Evolutionary conservation across 2,888 invertebrate species (phyloP), one percentile per base, ranked within the genome.

Genomic region (Pristionchus maxplancki): DNA sequence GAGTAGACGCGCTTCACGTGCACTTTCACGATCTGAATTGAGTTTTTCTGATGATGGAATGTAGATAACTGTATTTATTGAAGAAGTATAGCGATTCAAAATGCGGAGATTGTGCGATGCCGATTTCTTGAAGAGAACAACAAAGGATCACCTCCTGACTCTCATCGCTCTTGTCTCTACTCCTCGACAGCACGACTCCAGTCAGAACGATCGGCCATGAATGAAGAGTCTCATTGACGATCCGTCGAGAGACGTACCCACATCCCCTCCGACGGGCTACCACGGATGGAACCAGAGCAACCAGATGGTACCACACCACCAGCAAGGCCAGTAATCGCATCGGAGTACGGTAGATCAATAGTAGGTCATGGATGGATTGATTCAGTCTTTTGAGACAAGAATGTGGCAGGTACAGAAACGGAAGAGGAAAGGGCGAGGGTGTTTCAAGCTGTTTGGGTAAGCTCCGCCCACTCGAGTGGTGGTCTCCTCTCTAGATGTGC

Each of bases 401-500:
- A 28, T 44, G 44, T 40, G 78, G 50, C 34, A 83, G 81, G 53
- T 50, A 53, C 34, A 83, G 82, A 53, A 53, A 34, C 24, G 82
- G 82, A 50, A 53, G 34, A 83, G 82, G 53, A 20, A 31, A 37
- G 53, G 81, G 53, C 20, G 44, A 40, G 50, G 82, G 53, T 50
- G 82, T 78, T 78, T 78, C 78, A 78, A 78, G 78, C 78, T 78
- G 78, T 78, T 78, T 78, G 78, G 48, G 78, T 78, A 13, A n/a
- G n/a, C 82, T 24, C 50, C 82, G 82, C 82, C 82, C 53, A n/a
- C 53, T 24, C 53, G 20, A 28, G 20, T 53, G 50, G 82, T 34
- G 50, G 82, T 34, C 53, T 53, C 53, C 40, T 48, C 78, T 78
- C 71, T 74, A 44, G 78, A 58, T 58, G 58, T 24, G 78, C 44